Evolutionary conservation across 2,888 invertebrate genomes (phyloP), one percentile per base, ranked within the genome.

Genomic region (Sepiola atlantica): DNA sequence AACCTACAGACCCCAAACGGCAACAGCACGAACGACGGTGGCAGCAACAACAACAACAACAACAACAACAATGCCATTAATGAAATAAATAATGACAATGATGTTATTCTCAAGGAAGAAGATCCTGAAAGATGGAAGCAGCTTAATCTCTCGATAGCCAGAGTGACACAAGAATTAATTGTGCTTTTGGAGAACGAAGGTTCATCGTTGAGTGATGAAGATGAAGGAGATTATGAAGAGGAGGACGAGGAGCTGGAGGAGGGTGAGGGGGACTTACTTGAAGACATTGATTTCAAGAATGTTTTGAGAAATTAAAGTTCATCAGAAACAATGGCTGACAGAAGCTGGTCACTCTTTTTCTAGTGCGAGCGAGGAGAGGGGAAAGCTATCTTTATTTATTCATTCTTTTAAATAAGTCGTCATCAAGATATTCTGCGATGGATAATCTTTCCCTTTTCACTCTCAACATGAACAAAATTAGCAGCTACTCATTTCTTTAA

Each of bases 141-240:
- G 92, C 92, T 92, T 18, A 92, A 92, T 28, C 92, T 92, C 92
- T 92, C 92, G 54, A 92, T 92, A 54, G 92, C 92, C 12, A 92
- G 54, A 24, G 92, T 92, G 14, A 55, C 92, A n/a, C 92, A 92
- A 54, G 92, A 92, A 55, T 92, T 92, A 32, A 92, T 92, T 55
- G 92, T 92, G 3, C 92, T 92, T 92, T 20, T 92, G 35, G 92
- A 92, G n/a, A 92, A 92, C 24, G 92, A 92, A 92, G 20, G 55
- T 14, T 55, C 92, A 54, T 92, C 55, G 0, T 21, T 92, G n/a
- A 77, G 77, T 32, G 77, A 77, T 32, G n/a, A 77, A 77, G 77
- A 77, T 32, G 77, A 57, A 6, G 57, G 57, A 57, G 45, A 45
- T 45, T 45, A 45, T 45, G 57, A 77, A 77, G 77, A 77, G 14